Evolutionary conservation across 2,113 vertebrate species (phyloP), one percentile per base, ranked within the genome.

Genomic region (Carollia perspicillata): DNA sequence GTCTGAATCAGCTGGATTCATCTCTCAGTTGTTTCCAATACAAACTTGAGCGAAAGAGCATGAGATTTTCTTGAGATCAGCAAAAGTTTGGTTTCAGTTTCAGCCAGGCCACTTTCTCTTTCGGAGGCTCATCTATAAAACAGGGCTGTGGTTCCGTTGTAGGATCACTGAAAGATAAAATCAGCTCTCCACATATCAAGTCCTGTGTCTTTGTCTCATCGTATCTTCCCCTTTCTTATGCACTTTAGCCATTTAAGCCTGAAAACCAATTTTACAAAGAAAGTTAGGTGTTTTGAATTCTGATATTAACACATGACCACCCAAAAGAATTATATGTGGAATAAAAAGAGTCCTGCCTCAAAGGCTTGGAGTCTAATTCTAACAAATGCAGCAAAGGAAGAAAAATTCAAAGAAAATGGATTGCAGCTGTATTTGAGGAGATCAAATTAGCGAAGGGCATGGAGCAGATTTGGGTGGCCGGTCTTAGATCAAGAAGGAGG

Each of bases 351-450:
- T 72, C 35, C 51, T 94, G 74, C 93, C 93, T 80, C 44, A 35
- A 87, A 83, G 65, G 71, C 89, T 63, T 80, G 30, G 37, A 94
- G 42, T 94, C 85, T 95, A 86, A 94, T 79, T 84, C 87, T 94
- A 86, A 92, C 65, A 92, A 96, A 78, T 20, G 28, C 33, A 94
- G 87, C 60, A 75, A 87, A 95, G 69, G 80, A 88, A 89, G 86
- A 89, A 96, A 84, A 94, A 85, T 80, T 94, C 86, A 94, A 89
- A 94, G 93, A 88, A 96, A 97, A 95, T 94, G 53, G 84, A 78
- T 95, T 92, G 35, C 95, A 96, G 96, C 93, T 97, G 93, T 86
- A 85, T 90, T 92, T 78, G 75, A 96, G 68, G 95, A 97, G 51
- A 91, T 96, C 89, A 87, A 78, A 96, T 95, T 93, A 97, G 94